phyloP scores from a whole-genome alignment of 2,797 vertebrate genomes.

The Gastrophryne carolinensis region DNA sequence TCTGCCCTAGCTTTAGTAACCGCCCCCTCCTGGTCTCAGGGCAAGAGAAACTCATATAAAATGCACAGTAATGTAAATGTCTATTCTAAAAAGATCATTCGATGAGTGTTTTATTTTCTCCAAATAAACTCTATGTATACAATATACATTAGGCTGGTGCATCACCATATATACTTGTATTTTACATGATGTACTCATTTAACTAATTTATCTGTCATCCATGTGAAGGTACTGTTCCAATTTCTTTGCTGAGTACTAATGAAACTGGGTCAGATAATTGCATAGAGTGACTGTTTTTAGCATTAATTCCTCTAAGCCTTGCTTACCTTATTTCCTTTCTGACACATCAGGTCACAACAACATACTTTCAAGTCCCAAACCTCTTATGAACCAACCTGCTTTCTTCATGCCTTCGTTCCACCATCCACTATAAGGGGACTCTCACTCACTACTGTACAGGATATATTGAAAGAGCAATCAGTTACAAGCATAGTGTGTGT shows the following conservation, averaged over 20 bases:
- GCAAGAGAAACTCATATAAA: too few relatives aligned
- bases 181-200: too few relatives aligned
- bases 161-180: too few relatives aligned
- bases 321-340: conserved; percentile 44
- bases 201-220: conserved; percentile 14
- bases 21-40: too few relatives aligned
- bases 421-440: conserved; percentile 10
- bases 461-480: neutral
- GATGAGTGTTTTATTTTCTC: too few relatives aligned
- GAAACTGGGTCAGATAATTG: conserved; percentile 50
- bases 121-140: too few relatives aligned
- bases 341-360: conserved; percentile 43
- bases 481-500: neutral
- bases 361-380: conserved; percentile 39
- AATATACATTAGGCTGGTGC: too few relatives aligned
- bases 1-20: too few relatives aligned
- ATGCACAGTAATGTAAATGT: too few relatives aligned
- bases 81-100: too few relatives aligned
- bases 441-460: neutral
- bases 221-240: conserved; percentile 26
- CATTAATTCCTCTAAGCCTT: conserved; percentile 52
- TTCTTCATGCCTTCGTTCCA: conserved; percentile 5
- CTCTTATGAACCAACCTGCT: conserved; percentile 38
- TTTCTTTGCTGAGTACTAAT: conserved; percentile 35
- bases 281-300: conserved; percentile 50